Evolutionary conservation across 2,888 invertebrate species (phyloP), one percentile per base, ranked within the genome.

Genomic region (Melanostoma mellinum): DNA sequence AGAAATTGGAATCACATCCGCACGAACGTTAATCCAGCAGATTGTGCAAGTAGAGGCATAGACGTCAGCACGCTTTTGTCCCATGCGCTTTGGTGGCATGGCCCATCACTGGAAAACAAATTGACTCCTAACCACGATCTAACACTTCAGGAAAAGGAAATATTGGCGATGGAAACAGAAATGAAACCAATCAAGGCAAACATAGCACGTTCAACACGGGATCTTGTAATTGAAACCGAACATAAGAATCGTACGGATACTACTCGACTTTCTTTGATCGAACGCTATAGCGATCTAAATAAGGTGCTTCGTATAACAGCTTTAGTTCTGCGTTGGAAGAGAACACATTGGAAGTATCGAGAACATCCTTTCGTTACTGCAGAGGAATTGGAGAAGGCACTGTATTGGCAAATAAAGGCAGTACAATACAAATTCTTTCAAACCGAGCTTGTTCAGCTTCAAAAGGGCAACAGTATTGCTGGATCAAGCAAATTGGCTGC

Each of bases 31-130:
- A 76, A 76, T n/a, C 61, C 61, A 10, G 76, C 69, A 35, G 69
- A 76, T 30, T 76, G 69, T 33, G 69, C 76, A 2, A 68, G 76
- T 32, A 38, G 56, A 33, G 65, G 65, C 10, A 48, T 74, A 3
- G 20, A 10, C 9, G 72, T 38, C 1, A 36, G 42, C 2, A 42
- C n/a, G 36, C 55, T 63, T 32, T 9, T 58, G 6, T 10, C 8
- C 3, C 60, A 67, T 44, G 6, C 38, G 40, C 32, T 68, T 6
- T 69, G 76, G 55, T 69, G 56, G 50, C 60, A 69, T 20, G 75
- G 68, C 4, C 60, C 58, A 38, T 2, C n/a, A n/a, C 9, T 35
- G 6, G 20, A 6, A 8, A 30, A 50, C 9, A 40, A 40, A 30
- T 44, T 4, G 10, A 10, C 0, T 8, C 20, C 52, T 10, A 20